Conservation (phyloP, 2,797 vertebrate species). For the Ciconia nigra region DNA sequence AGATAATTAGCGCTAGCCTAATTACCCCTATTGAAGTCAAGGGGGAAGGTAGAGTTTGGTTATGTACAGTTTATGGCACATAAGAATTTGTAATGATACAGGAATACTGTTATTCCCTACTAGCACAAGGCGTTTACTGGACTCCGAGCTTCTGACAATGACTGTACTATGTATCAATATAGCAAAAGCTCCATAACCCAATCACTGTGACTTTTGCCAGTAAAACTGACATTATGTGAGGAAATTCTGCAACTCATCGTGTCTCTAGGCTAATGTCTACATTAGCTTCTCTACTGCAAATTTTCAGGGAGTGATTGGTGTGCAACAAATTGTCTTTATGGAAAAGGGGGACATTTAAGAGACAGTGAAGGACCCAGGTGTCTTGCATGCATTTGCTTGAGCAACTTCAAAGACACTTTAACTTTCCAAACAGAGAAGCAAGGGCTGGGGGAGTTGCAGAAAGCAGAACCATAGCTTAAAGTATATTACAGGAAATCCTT, state of each 20-base stretch:
- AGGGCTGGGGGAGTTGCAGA: not conserved
- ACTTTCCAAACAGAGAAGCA: not conserved
- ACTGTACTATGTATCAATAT: not conserved
- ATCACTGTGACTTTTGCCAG: not conserved
- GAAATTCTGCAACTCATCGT: not conserved
- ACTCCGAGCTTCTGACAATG: not conserved
- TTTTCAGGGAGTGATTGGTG: not conserved
- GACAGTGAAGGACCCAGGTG: not conserved
- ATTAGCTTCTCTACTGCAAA: not conserved
- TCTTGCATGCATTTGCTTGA: not conserved
- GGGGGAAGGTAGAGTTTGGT: not conserved
- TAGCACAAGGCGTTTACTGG: not conserved
- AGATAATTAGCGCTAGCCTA: not conserved
- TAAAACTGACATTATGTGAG: not conserved
- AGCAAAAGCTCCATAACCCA: not conserved
- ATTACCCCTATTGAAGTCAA: not conserved
- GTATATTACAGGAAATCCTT: not conserved
- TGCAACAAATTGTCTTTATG: not conserved
- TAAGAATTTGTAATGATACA: not conserved
- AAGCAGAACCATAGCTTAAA: not conserved
- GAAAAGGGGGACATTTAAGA: not conserved
- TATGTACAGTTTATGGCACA: fast-evolving
- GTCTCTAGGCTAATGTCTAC: not conserved
- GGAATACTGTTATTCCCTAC: not conserved
- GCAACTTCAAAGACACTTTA: not conserved